These are phyloP conservation scores for Phylloscopus trochiloides DNA, from an alignment of 2,113 vertebrate genomes.

Conservation along the genomic window DNA sequence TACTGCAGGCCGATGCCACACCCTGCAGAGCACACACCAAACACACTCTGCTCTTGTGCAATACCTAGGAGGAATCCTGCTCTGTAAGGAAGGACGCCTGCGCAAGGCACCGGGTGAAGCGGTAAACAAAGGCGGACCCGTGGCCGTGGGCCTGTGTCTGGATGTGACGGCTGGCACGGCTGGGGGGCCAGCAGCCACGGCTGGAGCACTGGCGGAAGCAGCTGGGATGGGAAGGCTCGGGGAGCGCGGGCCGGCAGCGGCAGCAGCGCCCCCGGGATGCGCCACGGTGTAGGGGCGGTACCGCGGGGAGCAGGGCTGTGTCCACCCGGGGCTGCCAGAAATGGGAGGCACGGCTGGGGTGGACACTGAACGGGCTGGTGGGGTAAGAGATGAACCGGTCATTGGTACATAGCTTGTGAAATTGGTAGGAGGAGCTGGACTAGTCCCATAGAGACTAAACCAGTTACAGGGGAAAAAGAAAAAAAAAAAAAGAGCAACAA, in stretches of 20 bases:
- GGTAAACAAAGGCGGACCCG: constrained; percentile 67
- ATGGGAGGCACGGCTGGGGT: constrained; percentile 34
- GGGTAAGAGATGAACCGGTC: constrained; percentile 64
- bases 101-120: constrained; percentile 75
- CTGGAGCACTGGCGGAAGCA: not conserved
- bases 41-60: constrained; percentile 28
- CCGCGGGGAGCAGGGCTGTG: constrained; percentile 81
- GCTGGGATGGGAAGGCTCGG: constrained; percentile 34
- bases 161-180: constrained; percentile 64
- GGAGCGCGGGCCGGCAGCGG: constrained; percentile 67
- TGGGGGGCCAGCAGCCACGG: constrained; percentile 70
- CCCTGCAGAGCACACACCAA: constrained; percentile 54
- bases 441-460: constrained; percentile 94
- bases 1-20: not conserved
- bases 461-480: constrained; percentile 68
- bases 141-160: constrained; percentile 67
- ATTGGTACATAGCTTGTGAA: constrained; percentile 63
- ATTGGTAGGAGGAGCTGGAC: constrained; percentile 78
- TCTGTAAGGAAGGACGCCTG: constrained; percentile 76
- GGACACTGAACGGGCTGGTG: constrained; percentile 54
- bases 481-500: constrained; percentile 31
- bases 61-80: constrained; percentile 93
- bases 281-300: constrained; percentile 86
- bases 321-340: constrained; percentile 66
- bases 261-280: constrained; percentile 70